A percentile compares a stretch with the other conserved stretches of the same genome.
These are phyloP conservation scores for Limosa lapponica DNA, from an alignment of 2,797 vertebrate species.

Conservation along the genomic window DNA sequence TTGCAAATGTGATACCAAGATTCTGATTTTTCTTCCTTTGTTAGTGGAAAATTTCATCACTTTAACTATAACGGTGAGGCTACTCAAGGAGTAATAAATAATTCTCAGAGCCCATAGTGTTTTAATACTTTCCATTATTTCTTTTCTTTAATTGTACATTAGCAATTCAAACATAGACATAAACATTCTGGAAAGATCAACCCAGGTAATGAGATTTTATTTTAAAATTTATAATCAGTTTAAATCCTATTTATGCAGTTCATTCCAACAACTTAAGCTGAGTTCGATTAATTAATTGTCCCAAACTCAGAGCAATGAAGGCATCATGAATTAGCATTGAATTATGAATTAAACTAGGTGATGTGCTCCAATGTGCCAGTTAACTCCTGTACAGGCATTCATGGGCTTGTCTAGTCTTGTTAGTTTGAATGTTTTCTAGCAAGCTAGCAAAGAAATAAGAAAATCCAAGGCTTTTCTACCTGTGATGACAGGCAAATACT, in stretches of 20 bases:
- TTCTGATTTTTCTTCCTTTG: background rate
- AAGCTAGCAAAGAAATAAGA: background rate
- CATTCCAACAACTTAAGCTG: background rate
- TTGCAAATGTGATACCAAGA: background rate
- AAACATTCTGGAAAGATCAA: background rate
- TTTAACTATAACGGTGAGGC: background rate
- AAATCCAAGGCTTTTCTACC: background rate
- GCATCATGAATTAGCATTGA: background rate
- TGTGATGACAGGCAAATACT: background rate
- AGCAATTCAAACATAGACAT: constrained; percentile 19
- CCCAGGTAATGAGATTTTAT: background rate
- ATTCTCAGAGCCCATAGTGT: background rate
- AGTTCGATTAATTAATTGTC: constrained; percentile 52
- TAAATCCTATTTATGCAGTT: background rate
- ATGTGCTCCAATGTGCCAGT: background rate
- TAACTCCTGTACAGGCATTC: background rate
- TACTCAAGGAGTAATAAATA: background rate
- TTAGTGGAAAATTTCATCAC: background rate
- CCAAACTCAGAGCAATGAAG: background rate
- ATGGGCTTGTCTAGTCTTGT: background rate
- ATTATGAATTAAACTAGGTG: constrained; percentile 4
- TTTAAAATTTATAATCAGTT: constrained; percentile 30
- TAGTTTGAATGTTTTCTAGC: background rate
- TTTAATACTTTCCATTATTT: background rate
- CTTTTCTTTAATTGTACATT: constrained; percentile 2